Conservation (phyloP, 2,113 vertebrate genomes). For the Apus apus region DNA sequence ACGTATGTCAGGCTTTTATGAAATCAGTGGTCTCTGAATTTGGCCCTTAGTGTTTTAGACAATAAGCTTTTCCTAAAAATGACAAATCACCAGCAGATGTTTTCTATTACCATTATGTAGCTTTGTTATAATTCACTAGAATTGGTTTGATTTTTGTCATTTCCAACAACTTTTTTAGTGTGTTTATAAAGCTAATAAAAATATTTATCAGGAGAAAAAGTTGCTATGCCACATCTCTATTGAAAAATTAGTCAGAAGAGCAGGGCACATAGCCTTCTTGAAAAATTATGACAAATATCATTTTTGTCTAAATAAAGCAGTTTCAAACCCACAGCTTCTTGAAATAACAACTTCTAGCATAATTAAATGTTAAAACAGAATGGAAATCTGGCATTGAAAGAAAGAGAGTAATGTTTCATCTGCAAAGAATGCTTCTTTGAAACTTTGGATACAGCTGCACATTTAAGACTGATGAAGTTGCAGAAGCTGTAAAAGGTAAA, state of each 20-base stretch:
- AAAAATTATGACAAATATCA: conserved; percentile 43
- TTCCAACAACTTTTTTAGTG: conserved; percentile 62
- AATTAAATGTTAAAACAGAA: conserved; percentile 71
- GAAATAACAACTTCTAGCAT: conserved; percentile 64
- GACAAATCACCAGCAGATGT: conserved; percentile 7
- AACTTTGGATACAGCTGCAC: conserved; percentile 21
- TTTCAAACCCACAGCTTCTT: conserved; percentile 60
- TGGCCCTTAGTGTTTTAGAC: neutral
- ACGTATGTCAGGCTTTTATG: neutral
- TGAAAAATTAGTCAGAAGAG: conserved; percentile 41
- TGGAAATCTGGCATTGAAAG: conserved; percentile 65
- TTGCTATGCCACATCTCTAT: conserved; percentile 16
- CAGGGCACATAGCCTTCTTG: conserved; percentile 1
- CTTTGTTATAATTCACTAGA: conserved; percentile 54
- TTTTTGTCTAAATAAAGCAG: conserved; percentile 52
- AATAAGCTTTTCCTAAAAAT: conserved; percentile 52
- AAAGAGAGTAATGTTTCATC: conserved; percentile 57
- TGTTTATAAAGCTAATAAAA: conserved; percentile 61
- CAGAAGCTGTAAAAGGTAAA: conserved; percentile 7
- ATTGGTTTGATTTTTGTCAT: conserved; percentile 52
- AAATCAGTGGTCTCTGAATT: conserved; percentile 10
- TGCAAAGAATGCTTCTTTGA: conserved; percentile 60
- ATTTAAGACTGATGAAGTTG: neutral
- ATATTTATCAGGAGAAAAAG: conserved; percentile 35
- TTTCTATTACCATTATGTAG: conserved; percentile 25